A percentile compares a stretch with the other conserved stretches of the same genome.
Evolutionary conservation across 1,140 invertebrate species (phyloP).

Genomic region (Musca vetustissima): DNA sequence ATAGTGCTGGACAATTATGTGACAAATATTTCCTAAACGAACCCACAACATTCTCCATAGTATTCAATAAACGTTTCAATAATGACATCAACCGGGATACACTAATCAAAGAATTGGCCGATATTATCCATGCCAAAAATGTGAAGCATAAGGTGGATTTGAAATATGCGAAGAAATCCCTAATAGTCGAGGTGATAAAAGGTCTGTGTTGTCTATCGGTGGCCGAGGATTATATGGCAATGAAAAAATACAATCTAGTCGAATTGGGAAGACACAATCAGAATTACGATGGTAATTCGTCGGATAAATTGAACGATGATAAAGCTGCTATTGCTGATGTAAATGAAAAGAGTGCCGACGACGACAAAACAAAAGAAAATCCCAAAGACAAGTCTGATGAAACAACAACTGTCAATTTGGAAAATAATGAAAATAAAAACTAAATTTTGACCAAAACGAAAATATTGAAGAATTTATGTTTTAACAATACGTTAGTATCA

Average conservation of each 20-base stretch:
- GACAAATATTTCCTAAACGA: slow-evolving; percentile 74
- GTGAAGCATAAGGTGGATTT: slow-evolving; percentile 73
- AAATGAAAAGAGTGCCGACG: not conserved
- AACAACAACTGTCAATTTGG: not conserved
- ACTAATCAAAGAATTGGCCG: slow-evolving; percentile 71
- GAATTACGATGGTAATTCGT: not conserved
- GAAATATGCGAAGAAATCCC: slow-evolving; percentile 72
- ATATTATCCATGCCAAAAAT: slow-evolving; percentile 68
- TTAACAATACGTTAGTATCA: too few species aligned
- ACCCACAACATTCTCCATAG: slow-evolving; percentile 73
- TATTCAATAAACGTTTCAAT: slow-evolving; percentile 81
- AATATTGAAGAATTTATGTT: too few species aligned
- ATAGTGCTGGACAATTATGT: slow-evolving; percentile 67
- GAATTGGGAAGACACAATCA: slow-evolving; percentile 37
- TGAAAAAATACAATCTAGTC: slow-evolving; percentile 71
- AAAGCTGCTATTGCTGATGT: not conserved
- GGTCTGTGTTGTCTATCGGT: slow-evolving; percentile 67
- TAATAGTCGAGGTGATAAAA: slow-evolving; percentile 78
- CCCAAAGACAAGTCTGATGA: not conserved
- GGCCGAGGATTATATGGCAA: slow-evolving; percentile 66
- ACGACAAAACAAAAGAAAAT: not conserved
- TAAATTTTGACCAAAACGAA: not conserved
- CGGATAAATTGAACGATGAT: not conserved
- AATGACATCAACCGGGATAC: slow-evolving; percentile 69
- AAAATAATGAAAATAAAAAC: not conserved